Percentiles rank a stretch among this genome's conserved stretches.
phyloP scores from a whole-genome alignment of 2,113 vertebrate genomes.

The Lepus europaeus region DNA sequence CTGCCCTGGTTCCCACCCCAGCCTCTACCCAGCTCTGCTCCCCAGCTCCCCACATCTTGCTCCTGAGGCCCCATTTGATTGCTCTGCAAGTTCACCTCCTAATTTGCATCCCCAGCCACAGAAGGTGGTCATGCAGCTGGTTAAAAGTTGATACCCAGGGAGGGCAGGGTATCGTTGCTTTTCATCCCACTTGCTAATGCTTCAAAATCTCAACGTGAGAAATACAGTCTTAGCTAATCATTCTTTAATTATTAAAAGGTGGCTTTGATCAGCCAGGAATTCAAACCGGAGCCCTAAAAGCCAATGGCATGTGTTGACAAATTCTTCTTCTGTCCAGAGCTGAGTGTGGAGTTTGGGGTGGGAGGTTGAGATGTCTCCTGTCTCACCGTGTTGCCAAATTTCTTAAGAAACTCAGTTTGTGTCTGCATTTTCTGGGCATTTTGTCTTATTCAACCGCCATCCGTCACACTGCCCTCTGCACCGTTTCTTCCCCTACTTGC shows the following conservation, averaged over 20 bases:
- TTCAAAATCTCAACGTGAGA: slow-evolving; percentile 36
- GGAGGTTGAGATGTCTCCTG: neutral
- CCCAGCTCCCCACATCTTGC: neutral
- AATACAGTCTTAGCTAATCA: slow-evolving; percentile 48
- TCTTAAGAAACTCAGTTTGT: slow-evolving; percentile 55
- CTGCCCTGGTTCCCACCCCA: neutral
- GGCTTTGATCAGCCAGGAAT: neutral
- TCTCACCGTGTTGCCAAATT: neutral
- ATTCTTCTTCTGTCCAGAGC: neutral
- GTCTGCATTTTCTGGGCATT: slow-evolving; percentile 29
- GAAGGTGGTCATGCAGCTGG: neutral
- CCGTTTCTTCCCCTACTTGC: slow-evolving; percentile 66
- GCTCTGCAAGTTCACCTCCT: neutral
- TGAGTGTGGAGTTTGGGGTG: neutral
- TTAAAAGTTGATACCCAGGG: neutral
- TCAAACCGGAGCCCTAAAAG: slow-evolving; percentile 13
- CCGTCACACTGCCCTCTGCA: slow-evolving; percentile 55
- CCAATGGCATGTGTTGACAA: neutral
- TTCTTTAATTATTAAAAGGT: slow-evolving; percentile 9
- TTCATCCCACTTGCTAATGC: slow-evolving; percentile 47
- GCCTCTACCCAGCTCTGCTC: neutral
- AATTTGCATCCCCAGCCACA: neutral
- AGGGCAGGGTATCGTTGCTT: slow-evolving; percentile 20
- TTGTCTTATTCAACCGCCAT: neutral
- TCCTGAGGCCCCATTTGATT: neutral